Evolutionary conservation across 1,140 invertebrate species (phyloP).

Genomic region (Penaeus chinensis): DNA sequence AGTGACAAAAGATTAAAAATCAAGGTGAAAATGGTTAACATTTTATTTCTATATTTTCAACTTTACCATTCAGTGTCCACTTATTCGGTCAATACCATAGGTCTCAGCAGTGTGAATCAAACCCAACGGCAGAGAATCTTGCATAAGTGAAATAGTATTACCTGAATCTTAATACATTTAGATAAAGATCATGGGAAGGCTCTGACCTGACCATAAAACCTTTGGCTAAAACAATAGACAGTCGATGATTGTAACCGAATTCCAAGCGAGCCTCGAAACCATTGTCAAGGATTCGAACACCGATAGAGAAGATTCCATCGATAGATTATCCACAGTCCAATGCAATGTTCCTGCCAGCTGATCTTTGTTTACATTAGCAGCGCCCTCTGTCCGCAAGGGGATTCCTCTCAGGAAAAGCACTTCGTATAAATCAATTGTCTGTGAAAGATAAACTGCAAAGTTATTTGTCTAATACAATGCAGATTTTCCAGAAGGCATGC

Average conservation of each 20-base stretch:
- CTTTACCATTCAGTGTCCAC: no score
- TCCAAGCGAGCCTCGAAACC: constrained; percentile 56
- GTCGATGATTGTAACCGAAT: constrained; percentile 59
- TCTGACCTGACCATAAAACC: constrained; percentile 46
- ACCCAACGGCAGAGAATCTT: constrained; percentile 31
- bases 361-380: no score
- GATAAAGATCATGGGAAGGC: constrained; percentile 42
- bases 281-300: constrained; percentile 60
- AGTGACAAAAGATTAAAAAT: constrained; percentile 20
- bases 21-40: not conserved
- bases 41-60: no score
- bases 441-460: no score
- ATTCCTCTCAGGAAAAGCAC: no score
- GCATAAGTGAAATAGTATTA: constrained; percentile 52
- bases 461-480: no score
- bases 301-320: constrained; percentile 53
- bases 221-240: constrained; percentile 54
- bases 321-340: constrained; percentile 55
- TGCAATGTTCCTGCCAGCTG: constrained; percentile 38
- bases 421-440: no score
- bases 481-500: no score
- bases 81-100: no score
- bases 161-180: constrained; percentile 59
- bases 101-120: no score
- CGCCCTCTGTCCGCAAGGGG: no score